Conservation (phyloP, 2,888 invertebrate species). For the Buathra laborator region DNA sequence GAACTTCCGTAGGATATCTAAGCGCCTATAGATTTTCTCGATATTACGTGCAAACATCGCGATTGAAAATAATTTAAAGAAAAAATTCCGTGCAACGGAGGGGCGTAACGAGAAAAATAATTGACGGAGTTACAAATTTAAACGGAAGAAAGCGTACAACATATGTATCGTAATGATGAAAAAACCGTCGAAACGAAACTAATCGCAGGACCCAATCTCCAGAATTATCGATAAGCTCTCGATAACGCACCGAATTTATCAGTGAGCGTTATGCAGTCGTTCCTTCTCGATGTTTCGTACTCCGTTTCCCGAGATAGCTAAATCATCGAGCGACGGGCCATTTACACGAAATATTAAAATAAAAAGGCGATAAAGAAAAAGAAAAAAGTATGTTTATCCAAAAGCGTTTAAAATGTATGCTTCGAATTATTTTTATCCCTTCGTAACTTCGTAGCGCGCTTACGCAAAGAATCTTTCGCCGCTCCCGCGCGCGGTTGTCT, state of each 20-base stretch:
- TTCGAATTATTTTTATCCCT: conserved; percentile 25
- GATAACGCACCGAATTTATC: not conserved
- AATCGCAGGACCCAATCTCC: not conserved
- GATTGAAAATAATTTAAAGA: too few relatives aligned
- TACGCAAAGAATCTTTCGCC: conserved; percentile 57
- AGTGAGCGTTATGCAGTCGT: conserved; percentile 20
- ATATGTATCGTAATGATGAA: too few relatives aligned
- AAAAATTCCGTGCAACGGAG: not conserved
- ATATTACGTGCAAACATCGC: not conserved
- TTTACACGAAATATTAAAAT: conserved; percentile 12
- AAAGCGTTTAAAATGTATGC: conserved; percentile 24
- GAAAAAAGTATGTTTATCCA: not conserved
- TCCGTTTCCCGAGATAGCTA: conserved; percentile 9
- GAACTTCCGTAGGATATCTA: not conserved
- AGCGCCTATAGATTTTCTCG: not conserved
- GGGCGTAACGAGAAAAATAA: not conserved
- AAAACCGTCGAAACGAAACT: not conserved
- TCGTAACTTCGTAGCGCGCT: conserved; percentile 36
- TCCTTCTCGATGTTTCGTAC: conserved; percentile 45
- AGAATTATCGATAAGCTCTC: not conserved
- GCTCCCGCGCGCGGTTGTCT: conserved; percentile 42
- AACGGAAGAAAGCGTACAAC: not conserved
- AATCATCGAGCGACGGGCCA: conserved; percentile 9
- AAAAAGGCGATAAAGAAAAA: conserved; percentile 4
- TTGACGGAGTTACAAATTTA: not conserved